Conservation (phyloP, 2,797 vertebrate genomes). For the Sciaenops ocellatus region DNA sequence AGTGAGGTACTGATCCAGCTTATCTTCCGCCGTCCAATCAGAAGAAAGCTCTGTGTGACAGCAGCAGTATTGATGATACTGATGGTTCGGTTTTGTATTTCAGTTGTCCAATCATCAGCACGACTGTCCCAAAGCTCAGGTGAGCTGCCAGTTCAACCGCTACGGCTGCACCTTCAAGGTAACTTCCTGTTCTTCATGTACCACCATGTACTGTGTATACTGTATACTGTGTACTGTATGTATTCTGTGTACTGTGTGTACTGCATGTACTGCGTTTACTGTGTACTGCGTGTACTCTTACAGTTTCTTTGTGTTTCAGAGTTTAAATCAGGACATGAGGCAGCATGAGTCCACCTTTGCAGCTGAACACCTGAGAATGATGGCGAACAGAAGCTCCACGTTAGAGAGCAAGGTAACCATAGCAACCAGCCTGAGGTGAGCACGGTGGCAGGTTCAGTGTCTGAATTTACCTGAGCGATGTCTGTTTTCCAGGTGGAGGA, state of each 20-base stretch:
- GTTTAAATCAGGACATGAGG: slow-evolving; percentile 95
- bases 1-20: slow-evolving; percentile 89
- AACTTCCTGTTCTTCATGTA: background rate
- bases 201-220: background rate
- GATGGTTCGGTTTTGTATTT: slow-evolving; percentile 49
- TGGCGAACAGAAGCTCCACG: slow-evolving; percentile 90
- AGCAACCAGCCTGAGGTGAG: slow-evolving; percentile 78
- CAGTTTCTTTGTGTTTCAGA: slow-evolving; percentile 81
- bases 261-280: background rate
- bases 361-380: slow-evolving; percentile 94
- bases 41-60: background rate
- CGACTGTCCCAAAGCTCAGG: slow-evolving; percentile 98
- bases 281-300: slow-evolving; percentile 30
- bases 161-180: slow-evolving; percentile 97
- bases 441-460: background rate
- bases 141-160: slow-evolving; percentile 95
- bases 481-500: slow-evolving; percentile 81
- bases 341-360: slow-evolving; percentile 93
- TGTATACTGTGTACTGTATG: background rate
- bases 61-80: background rate
- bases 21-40: background rate
- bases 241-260: background rate
- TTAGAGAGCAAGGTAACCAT: slow-evolving; percentile 93
- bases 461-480: background rate
- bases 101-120: slow-evolving; percentile 96